phyloP scores from a whole-genome alignment of 2,888 invertebrate species.

The Conops quadrifasciatus region DNA sequence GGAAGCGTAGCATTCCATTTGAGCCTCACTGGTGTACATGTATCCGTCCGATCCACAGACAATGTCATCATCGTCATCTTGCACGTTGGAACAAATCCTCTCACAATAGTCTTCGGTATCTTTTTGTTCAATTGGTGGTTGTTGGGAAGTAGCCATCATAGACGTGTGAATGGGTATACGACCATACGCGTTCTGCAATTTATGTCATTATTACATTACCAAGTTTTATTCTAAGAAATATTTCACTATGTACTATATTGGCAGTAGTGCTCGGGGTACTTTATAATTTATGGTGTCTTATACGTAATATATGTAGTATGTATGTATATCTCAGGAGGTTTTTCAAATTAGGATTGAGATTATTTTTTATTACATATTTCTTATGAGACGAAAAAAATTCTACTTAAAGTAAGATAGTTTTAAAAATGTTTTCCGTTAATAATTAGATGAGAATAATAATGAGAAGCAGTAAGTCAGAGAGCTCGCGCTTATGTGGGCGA shows the following conservation, averaged over 20 bases:
- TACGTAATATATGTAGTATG: no score
- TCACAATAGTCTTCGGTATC: slow-evolving; percentile 61
- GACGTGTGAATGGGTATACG: slow-evolving; percentile 42
- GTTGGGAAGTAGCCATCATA: slow-evolving; percentile 29
- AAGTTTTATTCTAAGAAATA: not conserved
- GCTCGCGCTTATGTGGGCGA: no score
- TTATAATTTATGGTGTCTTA: not conserved
- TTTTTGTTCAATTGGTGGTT: slow-evolving; percentile 46
- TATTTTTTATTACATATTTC: no score
- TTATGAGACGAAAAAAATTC: no score
- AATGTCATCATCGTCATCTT: slow-evolving; percentile 62
- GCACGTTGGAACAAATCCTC: slow-evolving; percentile 60
- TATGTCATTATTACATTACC: not conserved
- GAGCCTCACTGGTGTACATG: slow-evolving; percentile 63
- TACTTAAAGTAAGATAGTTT: no score
- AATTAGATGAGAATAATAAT: no score
- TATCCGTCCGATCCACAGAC: slow-evolving; percentile 62
- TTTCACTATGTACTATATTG: not conserved
- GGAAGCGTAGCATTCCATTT: slow-evolving; percentile 61
- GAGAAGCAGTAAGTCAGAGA: no score
- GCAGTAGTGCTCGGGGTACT: not conserved
- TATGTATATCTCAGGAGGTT: no score
- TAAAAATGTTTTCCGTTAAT: no score
- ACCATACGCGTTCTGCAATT: slow-evolving; percentile 47
- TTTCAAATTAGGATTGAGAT: no score